Evolutionary conservation across 2,797 vertebrate genomes (phyloP).

Genomic region (Orestias chungarensis): DNA sequence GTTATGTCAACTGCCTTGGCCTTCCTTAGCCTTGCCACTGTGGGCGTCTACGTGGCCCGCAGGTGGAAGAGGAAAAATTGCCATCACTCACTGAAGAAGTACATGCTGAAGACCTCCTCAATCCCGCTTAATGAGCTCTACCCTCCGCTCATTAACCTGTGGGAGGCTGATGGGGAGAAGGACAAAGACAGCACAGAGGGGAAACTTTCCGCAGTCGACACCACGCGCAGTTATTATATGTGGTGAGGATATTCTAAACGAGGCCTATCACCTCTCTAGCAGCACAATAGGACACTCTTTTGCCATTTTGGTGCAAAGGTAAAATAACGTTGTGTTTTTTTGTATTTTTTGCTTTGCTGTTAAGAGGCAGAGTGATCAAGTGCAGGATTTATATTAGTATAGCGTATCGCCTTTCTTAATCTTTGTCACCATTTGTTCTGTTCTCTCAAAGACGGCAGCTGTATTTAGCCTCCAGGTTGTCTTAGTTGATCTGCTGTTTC

Average conservation of each 20-base stretch:
- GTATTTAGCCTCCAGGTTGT: conserved; percentile 83
- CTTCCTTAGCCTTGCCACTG: conserved; percentile 89
- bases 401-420: conserved; percentile 88
- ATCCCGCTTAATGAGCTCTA: conserved; percentile 98
- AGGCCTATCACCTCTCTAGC: conserved; percentile 79
- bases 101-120: conserved; percentile 99
- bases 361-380: conserved; percentile 83
- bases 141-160: conserved; percentile 98
- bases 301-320: conserved; percentile 92
- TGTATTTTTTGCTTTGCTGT: conserved; percentile 92
- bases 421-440: conserved; percentile 60
- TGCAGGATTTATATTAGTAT: conserved; percentile 91
- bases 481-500: conserved; percentile 84
- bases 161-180: conserved; percentile 95
- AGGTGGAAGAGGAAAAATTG: conserved; percentile 97
- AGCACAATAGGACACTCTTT: conserved; percentile 91
- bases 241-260: conserved; percentile 88
- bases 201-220: conserved; percentile 94
- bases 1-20: conserved; percentile 94
- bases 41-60: conserved; percentile 88
- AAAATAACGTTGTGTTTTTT: conserved; percentile 79
- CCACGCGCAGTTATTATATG: conserved; percentile 99
- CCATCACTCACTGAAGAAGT: conserved; percentile 97
- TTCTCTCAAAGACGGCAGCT: conserved; percentile 81
- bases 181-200: conserved; percentile 92